Evolutionary conservation across 2,888 invertebrate species (phyloP), one percentile per base, ranked within the genome.

Genomic region (Sinodicranocentrus sp.): DNA sequence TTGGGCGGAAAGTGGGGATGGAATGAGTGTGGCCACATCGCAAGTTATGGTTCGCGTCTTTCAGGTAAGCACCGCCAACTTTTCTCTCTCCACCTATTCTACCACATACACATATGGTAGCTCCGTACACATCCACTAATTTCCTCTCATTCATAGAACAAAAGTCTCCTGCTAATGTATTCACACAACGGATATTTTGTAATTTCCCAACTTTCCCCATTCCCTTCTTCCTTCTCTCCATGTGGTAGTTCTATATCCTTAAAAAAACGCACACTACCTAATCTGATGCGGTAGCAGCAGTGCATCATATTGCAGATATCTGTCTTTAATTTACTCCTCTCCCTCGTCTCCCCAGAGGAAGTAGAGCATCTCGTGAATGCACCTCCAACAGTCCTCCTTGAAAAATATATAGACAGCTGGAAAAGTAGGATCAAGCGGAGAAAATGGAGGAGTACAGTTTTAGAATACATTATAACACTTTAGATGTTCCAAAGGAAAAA

Each of bases 1-100:
- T 82, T 89, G 89, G 89, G 89, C 89, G 5, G 88, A 89, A 80
- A 86, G 86, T 84, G 86, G 76, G 23, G 87, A 88, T 73, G 87
- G 86, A 33, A 87, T 85, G 85, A 88, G 87, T 67, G 88, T 89
- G 68, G 89, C 88, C 54, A 89, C 88, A 54, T 88, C 89, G 17
- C 88, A 89, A 86, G 89, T 89, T 57, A 88, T 86, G 63, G 86
- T 89, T 61, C 87, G 89, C 10, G 85, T 88, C 19, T 86, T 86
- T 39, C 86, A 86, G 86, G 86, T 86, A 85, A 71, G 59, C 48
- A 59, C 17, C 48, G n/a, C 25, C 19, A 71, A 26, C 39, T 39
- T 65, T 43, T 21, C 21, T 23, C n/a, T n/a, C n/a, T n/a, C n/a
- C n/a, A n/a, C n/a, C n/a, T n/a, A n/a, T n/a, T n/a, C n/a, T n/a